These are phyloP conservation scores for Caenorhabditis sp. DNA, from an alignment of 2,888 invertebrate species.

Conservation along the genomic window DNA sequence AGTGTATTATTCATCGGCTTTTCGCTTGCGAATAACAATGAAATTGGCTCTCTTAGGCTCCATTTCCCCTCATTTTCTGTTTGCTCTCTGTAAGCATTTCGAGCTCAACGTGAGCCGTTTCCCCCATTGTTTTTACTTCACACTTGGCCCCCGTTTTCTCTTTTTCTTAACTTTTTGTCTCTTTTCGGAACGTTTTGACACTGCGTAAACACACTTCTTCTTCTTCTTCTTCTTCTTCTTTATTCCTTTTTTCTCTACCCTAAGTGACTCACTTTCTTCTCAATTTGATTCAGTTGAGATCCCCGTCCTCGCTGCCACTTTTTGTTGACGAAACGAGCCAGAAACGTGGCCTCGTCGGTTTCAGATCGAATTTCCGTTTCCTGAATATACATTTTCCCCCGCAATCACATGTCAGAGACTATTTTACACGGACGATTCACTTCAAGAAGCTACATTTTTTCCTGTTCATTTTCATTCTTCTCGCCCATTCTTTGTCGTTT, in stretches of 20 bases:
- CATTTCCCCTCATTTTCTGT: constrained; percentile 6
- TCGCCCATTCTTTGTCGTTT: constrained; percentile 26
- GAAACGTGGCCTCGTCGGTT: not conserved
- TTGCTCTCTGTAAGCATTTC: constrained; percentile 33
- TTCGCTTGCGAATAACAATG: constrained; percentile 28
- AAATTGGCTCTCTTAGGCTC: constrained; percentile 14
- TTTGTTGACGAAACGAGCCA: not conserved
- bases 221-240: not conserved
- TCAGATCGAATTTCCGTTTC: constrained; percentile 18
- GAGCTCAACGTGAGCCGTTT: constrained; percentile 2
- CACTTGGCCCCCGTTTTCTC: constrained; percentile 2
- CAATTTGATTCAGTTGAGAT: constrained; percentile 5
- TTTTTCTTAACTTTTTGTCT: constrained; percentile 1
- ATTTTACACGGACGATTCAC: too few species aligned
- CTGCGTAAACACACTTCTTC: constrained; percentile 28
- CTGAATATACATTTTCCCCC: constrained; percentile 15
- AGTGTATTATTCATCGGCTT: constrained; percentile 23
- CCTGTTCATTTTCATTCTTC: not conserved
- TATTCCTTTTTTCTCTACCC: not conserved
- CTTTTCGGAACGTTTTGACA: constrained; percentile 38
- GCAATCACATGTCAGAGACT: too few species aligned
- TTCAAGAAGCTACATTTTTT: too few species aligned
- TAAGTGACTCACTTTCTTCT: not conserved
- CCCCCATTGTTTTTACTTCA: constrained; percentile 18
- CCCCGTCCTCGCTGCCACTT: too few species aligned